Percentiles rank a stretch among this genome's conserved stretches.
Evolutionary conservation across 2,888 invertebrate species (phyloP).

Genomic region (Acleris emargana): DNA sequence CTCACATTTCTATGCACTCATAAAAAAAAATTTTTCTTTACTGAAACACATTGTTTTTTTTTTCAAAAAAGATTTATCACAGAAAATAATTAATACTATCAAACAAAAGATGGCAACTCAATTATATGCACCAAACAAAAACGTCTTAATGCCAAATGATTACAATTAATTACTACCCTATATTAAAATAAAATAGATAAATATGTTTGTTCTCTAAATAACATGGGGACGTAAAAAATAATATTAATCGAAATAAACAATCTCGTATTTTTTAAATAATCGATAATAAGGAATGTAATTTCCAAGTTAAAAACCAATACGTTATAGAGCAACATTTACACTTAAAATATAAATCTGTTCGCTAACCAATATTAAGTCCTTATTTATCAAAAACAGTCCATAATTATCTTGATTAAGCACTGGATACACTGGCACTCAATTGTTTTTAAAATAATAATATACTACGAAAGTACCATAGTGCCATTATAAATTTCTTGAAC

Average conservation of each 20-base stretch:
- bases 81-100: conserved; percentile 80
- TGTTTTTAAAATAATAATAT: conserved; percentile 12
- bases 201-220: conserved; percentile 30
- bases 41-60: conserved; percentile 24
- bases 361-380: conserved; percentile 13
- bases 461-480: too few species aligned
- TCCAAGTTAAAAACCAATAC: conserved; percentile 33
- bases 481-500: not conserved
- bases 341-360: conserved; percentile 18
- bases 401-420: conserved; percentile 8
- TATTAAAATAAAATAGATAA: conserved; percentile 31
- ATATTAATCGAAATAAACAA: conserved; percentile 23
- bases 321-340: conserved; percentile 25
- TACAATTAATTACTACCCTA: conserved; percentile 20
- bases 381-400: conserved; percentile 20
- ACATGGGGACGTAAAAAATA: conserved; percentile 22
- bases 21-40: conserved; percentile 15
- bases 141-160: conserved; percentile 23
- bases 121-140: conserved; percentile 64
- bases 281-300: conserved; percentile 38
- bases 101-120: conserved; percentile 76
- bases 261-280: conserved; percentile 28
- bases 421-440: conserved; percentile 29
- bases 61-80: conserved; percentile 68
- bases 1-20: conserved; percentile 14